These are phyloP conservation scores for Sphenodon punctatus DNA, from an alignment of 2,797 vertebrate species.

Conservation along the genomic window DNA sequence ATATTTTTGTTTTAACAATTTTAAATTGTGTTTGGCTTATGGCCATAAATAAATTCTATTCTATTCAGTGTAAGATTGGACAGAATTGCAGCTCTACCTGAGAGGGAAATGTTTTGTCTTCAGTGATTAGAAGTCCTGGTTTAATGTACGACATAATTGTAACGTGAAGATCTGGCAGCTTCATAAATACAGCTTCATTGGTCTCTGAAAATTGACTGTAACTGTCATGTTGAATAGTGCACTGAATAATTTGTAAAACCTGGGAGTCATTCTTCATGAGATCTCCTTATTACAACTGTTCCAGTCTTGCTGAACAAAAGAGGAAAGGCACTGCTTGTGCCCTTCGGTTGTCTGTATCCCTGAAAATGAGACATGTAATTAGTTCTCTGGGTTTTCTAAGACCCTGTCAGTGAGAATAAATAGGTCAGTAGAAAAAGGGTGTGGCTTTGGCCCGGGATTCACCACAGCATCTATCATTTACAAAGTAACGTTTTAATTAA, in stretches of 20 bases:
- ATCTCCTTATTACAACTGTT: conserved; percentile 9
- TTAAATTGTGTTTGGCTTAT: too few relatives aligned
- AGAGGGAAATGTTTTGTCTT: neutral
- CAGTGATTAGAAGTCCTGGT: neutral
- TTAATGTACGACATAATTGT: neutral
- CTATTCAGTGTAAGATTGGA: neutral
- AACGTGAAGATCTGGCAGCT: neutral
- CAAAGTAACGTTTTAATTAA: conserved; percentile 19
- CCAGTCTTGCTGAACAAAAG: conserved; percentile 22
- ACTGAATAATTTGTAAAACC: neutral
- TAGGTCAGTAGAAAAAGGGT: neutral
- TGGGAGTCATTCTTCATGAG: conserved; percentile 41
- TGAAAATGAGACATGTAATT: conserved; percentile 40
- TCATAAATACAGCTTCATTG: neutral
- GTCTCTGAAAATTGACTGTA: neutral
- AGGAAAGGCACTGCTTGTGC: neutral
- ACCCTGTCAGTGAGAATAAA: neutral
- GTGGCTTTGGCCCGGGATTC: neutral
- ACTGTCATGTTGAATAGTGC: conserved; percentile 8
- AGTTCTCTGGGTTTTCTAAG: conserved; percentile 8
- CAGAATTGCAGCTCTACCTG: neutral
- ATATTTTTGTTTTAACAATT: too few relatives aligned
- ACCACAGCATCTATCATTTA: neutral
- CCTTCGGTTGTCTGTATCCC: neutral
- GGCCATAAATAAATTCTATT: too few relatives aligned